Percentiles rank a stretch among this genome's conserved stretches.
phyloP scores from a whole-genome alignment of 2,113 vertebrate species.

The Acrocephalus kingi region DNA sequence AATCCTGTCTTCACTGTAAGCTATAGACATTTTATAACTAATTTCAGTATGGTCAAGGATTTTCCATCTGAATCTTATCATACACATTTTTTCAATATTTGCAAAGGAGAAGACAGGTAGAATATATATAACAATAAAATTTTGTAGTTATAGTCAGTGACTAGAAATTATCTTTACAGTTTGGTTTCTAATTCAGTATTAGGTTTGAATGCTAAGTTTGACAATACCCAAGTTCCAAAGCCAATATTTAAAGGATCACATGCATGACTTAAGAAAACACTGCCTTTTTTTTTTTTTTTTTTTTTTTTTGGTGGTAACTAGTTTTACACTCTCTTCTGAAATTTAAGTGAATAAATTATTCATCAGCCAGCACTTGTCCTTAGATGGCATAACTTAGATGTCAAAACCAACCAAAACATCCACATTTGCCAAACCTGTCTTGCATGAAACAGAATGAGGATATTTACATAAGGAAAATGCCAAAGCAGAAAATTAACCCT shows the following conservation, averaged over 20 bases:
- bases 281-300: not conserved
- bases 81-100: not conserved
- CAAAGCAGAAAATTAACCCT: conserved; percentile 37
- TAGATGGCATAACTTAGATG: conserved; percentile 31
- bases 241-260: conserved; percentile 21
- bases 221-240: not conserved
- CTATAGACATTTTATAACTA: not conserved
- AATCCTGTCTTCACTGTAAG: not conserved
- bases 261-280: not conserved
- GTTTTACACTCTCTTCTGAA: conserved; percentile 40
- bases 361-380: conserved; percentile 44
- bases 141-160: not conserved
- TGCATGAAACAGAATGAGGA: conserved; percentile 9
- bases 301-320: too few relatives aligned
- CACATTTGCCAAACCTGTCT: conserved; percentile 28
- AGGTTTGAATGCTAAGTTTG: not conserved
- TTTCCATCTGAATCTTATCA: not conserved
- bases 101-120: not conserved
- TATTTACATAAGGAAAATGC: not conserved
- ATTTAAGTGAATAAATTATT: conserved; percentile 53
- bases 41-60: not conserved
- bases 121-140: not conserved
- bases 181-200: conserved; percentile 8
- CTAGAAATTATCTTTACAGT: not conserved
- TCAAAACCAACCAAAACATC: conserved; percentile 18